Evolutionary conservation across 1,140 invertebrate genomes (phyloP).

Genomic region (Himalopsyche phryganea): DNA sequence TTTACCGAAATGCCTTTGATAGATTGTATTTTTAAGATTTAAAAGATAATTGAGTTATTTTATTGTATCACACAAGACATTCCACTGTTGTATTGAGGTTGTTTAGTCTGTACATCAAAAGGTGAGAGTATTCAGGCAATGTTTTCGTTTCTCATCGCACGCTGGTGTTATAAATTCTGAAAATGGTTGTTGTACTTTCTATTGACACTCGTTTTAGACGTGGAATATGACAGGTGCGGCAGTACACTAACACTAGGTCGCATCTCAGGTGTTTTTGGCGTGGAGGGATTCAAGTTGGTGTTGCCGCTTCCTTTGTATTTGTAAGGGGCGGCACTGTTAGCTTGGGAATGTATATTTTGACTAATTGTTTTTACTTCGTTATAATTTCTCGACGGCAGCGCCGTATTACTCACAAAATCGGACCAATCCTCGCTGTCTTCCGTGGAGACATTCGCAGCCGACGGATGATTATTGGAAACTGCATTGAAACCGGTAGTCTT

Average conservation of each 20-base stretch:
- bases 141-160: slow-evolving; percentile 18
- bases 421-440: slow-evolving; percentile 35
- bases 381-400: slow-evolving; percentile 16
- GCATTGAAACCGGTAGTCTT: slow-evolving; percentile 4
- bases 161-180: slow-evolving; percentile 33
- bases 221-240: slow-evolving; percentile 22
- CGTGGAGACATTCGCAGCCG: not conserved
- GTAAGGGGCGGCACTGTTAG: not conserved
- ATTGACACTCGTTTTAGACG: slow-evolving; percentile 15
- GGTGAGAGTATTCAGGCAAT: slow-evolving; percentile 17
- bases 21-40: too few species aligned
- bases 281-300: not conserved
- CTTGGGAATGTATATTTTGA: slow-evolving; percentile 32
- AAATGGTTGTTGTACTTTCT: slow-evolving; percentile 29
- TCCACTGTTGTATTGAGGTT: too few species aligned
- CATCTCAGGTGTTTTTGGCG: not conserved
- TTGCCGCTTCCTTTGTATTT: not conserved
- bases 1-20: too few species aligned
- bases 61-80: too few species aligned
- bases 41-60: too few species aligned
- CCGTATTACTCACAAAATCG: slow-evolving; percentile 32
- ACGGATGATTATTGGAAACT: slow-evolving; percentile 1
- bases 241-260: not conserved
- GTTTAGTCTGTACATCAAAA: too few species aligned
- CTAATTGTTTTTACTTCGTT: slow-evolving; percentile 32